Base-by-base conservation (phyloP, 2,888 invertebrate species). In the Phoronis australis region DNA sequence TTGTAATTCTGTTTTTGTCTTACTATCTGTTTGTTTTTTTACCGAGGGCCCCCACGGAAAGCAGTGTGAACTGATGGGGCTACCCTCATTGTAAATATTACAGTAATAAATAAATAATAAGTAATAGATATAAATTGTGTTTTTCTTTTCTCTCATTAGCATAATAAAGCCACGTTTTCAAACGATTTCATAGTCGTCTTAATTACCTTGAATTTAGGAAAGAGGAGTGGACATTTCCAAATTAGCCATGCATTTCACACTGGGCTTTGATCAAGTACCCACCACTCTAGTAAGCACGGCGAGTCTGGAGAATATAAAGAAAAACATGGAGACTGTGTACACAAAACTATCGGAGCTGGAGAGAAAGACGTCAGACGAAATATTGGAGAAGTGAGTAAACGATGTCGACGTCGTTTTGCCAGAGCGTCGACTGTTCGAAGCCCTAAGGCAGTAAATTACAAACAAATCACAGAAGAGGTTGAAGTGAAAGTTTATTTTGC, bases 281-380 rank as follows among this genome's bases (percentile, higher is more conserved):
- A 87, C 88, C 0, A 84, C 86, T 68, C 75, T 92, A 23, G 83
- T 87, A 57, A 91, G 91, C 45, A 87, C 90, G 80, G n/a, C n/a
- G n/a, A 68, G 66, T 49, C 26, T 58, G 42, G 54, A 54, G 25
- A 65, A 65, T 46, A 55, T 66, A 52, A 48, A 57, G 46, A 64
- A 60, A 48, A 89, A 88, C 65, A 65, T 92, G 37, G 80, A 83
- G 42, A 81, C 87, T 1, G 64, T 83, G 25, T 78, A 79, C 18
- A 80, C 83, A 50, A 87, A 87, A 0, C 80, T 90, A 27, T 83
- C 80, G 3, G 79, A 82, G 0, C 77, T 83, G 55, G 91, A 92
- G 76, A 79, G 80, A 66, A 70, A 78, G 65, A 78, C 86, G 2
- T 78, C 87, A 37, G 66, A 78, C 27, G 82, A 84, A 54, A 73